These are phyloP conservation scores for Tauraco hartlaubi DNA, from an alignment of 2,797 vertebrate species.

Conservation along the genomic window DNA sequence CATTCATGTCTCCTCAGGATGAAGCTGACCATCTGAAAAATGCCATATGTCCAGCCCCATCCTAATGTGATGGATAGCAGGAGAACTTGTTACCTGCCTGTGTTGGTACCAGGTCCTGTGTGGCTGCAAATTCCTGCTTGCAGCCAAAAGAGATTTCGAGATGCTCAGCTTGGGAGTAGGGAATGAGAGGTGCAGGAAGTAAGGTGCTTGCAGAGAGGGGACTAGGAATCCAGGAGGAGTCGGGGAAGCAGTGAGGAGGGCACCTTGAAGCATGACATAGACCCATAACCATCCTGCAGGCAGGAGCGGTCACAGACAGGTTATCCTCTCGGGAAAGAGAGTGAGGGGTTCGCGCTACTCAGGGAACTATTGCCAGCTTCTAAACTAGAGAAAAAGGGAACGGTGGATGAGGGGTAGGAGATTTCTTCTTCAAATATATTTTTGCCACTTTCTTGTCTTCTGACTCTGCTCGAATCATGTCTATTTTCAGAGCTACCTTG, in stretches of 20 bases:
- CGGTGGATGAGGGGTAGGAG: background rate
- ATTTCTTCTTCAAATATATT: background rate
- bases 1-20: background rate
- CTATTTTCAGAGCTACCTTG: background rate
- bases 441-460: background rate
- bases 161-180: background rate
- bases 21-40: background rate
- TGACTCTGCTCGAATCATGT: background rate
- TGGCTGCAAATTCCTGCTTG: rapidly evolving
- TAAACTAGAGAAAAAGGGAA: background rate
- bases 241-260: background rate
- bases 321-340: too few species aligned
- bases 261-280: background rate
- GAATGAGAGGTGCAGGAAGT: background rate
- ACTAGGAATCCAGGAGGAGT: background rate
- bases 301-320: background rate
- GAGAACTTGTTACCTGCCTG: background rate
- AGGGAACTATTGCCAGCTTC: background rate
- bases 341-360: background rate
- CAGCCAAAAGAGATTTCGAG: background rate
- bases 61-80: too few species aligned
- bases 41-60: rapidly evolving
- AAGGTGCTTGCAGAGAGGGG: background rate
- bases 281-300: background rate
- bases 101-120: background rate